A percentile compares a stretch with the other conserved stretches of the same genome.
phyloP scores from a whole-genome alignment of 2,113 vertebrate genomes.

The Crotalus helleri region DNA sequence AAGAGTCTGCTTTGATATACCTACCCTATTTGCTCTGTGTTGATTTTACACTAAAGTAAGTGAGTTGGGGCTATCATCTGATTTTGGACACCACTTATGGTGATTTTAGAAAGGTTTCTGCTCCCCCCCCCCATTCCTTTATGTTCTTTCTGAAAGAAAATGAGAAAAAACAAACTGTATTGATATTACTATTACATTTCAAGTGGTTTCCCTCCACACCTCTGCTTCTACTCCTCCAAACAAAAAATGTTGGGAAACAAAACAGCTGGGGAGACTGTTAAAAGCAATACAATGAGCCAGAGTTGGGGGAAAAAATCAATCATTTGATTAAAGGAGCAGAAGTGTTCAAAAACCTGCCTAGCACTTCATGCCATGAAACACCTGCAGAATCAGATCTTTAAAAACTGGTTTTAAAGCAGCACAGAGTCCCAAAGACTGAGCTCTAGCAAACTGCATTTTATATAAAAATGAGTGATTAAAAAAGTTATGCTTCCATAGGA shows the following conservation, averaged over 20 bases:
- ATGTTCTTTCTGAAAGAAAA: not conserved
- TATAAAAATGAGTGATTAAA: not conserved
- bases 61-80: not conserved
- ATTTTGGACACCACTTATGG: not conserved
- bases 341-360: not conserved
- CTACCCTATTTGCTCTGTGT: not conserved
- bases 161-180: not conserved
- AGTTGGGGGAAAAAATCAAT: not conserved
- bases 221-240: not conserved
- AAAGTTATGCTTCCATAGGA: not conserved
- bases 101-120: not conserved
- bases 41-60: not conserved
- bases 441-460: not conserved
- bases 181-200: not conserved
- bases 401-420: not conserved
- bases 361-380: not conserved
- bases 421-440: not conserved
- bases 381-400: not conserved
- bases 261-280: not conserved
- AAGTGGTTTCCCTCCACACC: not conserved
- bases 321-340: not conserved
- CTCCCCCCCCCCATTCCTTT: not conserved
- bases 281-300: not conserved
- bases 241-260: not conserved
- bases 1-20: not conserved